Evolutionary conservation across 2,113 vertebrate genomes (phyloP).

Genomic region (Rhadina sibilatrix): DNA sequence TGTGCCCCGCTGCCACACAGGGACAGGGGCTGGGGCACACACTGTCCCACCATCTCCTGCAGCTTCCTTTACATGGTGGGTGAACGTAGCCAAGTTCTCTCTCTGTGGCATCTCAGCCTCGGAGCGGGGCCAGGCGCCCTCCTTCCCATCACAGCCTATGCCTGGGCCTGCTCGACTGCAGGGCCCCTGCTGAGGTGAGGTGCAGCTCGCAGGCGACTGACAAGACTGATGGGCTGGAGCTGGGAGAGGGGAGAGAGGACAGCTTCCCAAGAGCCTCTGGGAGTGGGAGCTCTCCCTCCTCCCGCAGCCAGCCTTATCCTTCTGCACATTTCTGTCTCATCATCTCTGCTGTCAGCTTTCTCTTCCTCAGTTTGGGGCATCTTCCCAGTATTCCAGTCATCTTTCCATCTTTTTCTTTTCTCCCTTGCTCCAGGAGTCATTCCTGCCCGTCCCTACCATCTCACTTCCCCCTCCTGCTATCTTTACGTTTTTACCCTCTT

Average conservation of each 20-base stretch:
- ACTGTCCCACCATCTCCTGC: fast-evolving
- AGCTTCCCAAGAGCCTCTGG: background rate
- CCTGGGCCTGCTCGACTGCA: background rate
- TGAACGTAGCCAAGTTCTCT: background rate
- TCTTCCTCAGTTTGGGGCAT: background rate
- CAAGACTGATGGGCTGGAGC: constrained; percentile 39
- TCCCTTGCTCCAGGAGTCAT: background rate
- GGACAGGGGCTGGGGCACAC: background rate
- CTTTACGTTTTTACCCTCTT: constrained; percentile 3
- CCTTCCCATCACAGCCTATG: background rate
- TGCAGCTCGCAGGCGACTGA: constrained; percentile 29
- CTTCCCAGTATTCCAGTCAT: background rate
- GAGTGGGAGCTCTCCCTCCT: background rate
- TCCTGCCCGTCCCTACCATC: background rate
- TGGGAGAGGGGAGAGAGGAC: background rate
- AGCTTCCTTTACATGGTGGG: background rate
- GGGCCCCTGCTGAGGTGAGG: constrained; percentile 19
- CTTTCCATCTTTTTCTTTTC: background rate
- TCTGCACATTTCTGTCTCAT: background rate
- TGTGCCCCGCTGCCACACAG: background rate
- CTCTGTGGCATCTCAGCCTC: background rate
- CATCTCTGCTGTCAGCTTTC: background rate
- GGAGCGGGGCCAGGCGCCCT: background rate
- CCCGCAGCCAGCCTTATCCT: background rate
- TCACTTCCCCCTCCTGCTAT: background rate